phyloP scores from a whole-genome alignment of 1,140 invertebrate genomes.

The Hypsibius dujardini region DNA sequence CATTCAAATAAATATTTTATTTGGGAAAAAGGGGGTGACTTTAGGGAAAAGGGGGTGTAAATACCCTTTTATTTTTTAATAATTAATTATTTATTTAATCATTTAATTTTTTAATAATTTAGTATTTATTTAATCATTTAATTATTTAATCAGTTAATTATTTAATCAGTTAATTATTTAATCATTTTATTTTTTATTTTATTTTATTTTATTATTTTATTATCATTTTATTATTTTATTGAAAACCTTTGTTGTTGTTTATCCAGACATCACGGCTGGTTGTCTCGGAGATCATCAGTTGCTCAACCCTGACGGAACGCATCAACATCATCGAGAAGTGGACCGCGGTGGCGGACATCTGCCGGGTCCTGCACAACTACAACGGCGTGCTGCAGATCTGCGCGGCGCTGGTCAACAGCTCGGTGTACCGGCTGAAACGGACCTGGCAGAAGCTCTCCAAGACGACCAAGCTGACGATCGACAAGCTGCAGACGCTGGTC shows the following conservation, averaged over 20 bases:
- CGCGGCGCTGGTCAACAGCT: constrained; percentile 73
- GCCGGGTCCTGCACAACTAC: constrained; percentile 74
- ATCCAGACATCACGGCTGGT: constrained; percentile 57
- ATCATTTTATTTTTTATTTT: too few species aligned
- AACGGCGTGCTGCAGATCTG: constrained; percentile 86
- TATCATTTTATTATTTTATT: too few species aligned
- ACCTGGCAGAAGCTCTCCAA: constrained; percentile 87
- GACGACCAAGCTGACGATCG: constrained; percentile 73
- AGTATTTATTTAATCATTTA: too few species aligned
- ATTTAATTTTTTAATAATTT: too few species aligned
- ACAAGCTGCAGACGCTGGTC: constrained; percentile 63
- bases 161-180: too few species aligned
- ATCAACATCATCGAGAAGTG: constrained; percentile 79
- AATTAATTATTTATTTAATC: too few species aligned
- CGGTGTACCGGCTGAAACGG: constrained; percentile 71
- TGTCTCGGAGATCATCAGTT: constrained; percentile 63
- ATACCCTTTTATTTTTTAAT: too few species aligned
- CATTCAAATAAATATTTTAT: too few species aligned
- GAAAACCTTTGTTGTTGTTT: constrained; percentile 2
- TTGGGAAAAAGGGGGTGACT: too few species aligned
- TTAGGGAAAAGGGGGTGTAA: too few species aligned
- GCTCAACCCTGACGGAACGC: constrained; percentile 47
- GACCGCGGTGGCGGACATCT: constrained; percentile 80
- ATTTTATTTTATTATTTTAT: too few species aligned
- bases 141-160: too few species aligned